Percentiles rank a stretch among this genome's conserved stretches.
Conservation (phyloP, 2,797 vertebrate genomes). For the Epinephelus malabaricus region DNA sequence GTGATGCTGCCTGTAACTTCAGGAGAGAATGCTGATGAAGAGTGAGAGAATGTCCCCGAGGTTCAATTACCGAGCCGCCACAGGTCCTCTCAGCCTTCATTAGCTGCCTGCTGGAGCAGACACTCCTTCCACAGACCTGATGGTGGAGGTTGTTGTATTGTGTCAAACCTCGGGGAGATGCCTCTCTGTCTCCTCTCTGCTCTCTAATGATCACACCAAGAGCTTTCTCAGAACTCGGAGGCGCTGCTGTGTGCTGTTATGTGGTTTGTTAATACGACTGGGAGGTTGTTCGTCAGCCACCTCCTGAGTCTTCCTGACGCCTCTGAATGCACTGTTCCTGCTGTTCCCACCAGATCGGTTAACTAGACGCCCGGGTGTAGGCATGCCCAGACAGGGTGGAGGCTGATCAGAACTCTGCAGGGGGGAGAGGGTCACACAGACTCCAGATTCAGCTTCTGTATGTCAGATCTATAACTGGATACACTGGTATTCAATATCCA, state of each 20-base stretch:
- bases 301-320: constrained; percentile 31
- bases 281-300: constrained; percentile 38
- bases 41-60: constrained; percentile 80
- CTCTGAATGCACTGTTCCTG: constrained; percentile 25
- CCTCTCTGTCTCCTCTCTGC: constrained; percentile 31
- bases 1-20: constrained; percentile 28
- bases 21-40: constrained; percentile 76
- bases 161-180: constrained; percentile 58
- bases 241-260: constrained; percentile 70
- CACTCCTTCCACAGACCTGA: constrained; percentile 41
- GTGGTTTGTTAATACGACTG: constrained; percentile 62
- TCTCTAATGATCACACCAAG: constrained; percentile 61
- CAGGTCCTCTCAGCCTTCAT: constrained; percentile 79
- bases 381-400: constrained; percentile 62
- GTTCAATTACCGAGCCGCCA: constrained; percentile 80
- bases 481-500: no score
- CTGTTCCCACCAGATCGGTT: constrained; percentile 46
- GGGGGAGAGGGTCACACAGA: not conserved
- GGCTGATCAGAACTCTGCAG: constrained; percentile 35
- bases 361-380: constrained; percentile 60
- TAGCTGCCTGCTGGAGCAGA: constrained; percentile 75
- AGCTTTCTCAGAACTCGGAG: constrained; percentile 45
- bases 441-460: not conserved
- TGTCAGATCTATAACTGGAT: not conserved
- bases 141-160: constrained; percentile 32